A percentile compares a stretch with the other conserved stretches of the same genome.
Evolutionary conservation across 1,140 invertebrate genomes (phyloP).

Genomic region (Augochlora pura): DNA sequence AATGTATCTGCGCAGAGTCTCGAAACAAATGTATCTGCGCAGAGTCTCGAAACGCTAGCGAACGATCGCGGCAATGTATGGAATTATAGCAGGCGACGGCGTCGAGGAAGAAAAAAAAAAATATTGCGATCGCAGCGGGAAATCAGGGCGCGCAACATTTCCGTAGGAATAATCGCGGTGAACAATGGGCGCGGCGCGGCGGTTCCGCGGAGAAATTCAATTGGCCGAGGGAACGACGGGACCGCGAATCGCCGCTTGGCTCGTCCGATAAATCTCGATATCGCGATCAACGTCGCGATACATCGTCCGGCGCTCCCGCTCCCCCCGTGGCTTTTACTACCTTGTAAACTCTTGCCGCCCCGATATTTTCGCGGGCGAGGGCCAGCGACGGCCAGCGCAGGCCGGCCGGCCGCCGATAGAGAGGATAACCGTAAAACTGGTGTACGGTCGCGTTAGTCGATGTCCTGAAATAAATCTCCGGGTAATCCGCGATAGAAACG

Average conservation of each 20-base stretch:
- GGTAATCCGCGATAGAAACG: slow-evolving; percentile 13
- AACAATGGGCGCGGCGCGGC: not conserved
- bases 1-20: too few species aligned
- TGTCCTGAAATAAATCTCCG: slow-evolving; percentile 1
- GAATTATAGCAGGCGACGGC: too few species aligned
- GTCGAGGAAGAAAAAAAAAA: too few species aligned
- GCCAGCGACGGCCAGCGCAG: too few species aligned
- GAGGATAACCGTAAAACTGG: slow-evolving; percentile 29
- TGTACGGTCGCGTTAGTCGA: slow-evolving; percentile 34
- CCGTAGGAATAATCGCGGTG: too few species aligned
- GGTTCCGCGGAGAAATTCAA: slow-evolving; percentile 32
- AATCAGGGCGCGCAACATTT: too few species aligned
- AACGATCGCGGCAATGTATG: too few species aligned
- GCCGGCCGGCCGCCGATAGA: slow-evolving; percentile 12
- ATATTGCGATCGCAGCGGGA: too few species aligned
- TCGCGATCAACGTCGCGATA: slow-evolving; percentile 34
- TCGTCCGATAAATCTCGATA: slow-evolving; percentile 46
- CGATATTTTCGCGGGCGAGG: slow-evolving; percentile 38
- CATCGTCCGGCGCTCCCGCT: not conserved
- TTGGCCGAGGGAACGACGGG: slow-evolving; percentile 19
- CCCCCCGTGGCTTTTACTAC: slow-evolving; percentile 35
- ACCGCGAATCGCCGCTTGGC: slow-evolving; percentile 7
- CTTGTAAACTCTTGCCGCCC: slow-evolving; percentile 29
- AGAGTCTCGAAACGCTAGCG: too few species aligned
- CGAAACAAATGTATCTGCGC: too few species aligned